A percentile compares a stretch with the other conserved stretches of the same genome.
Conservation (phyloP, 2,797 vertebrate species). For the Halcyon smyrnensis region DNA sequence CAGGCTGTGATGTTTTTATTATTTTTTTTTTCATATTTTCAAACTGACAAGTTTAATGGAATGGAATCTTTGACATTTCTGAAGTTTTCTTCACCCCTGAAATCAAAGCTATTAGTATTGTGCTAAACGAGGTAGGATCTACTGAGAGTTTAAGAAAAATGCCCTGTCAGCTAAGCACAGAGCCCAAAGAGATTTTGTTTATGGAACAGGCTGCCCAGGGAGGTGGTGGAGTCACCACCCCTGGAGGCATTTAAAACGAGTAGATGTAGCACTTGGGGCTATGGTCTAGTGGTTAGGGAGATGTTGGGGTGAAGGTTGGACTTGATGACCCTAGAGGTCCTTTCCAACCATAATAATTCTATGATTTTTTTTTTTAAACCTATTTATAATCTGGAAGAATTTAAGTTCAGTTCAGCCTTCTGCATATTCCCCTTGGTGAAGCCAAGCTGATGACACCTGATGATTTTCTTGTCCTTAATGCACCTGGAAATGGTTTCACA, state of each 20-base stretch:
- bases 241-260: too few species aligned
- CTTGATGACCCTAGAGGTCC: too few species aligned
- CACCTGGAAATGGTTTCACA: background rate
- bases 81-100: background rate
- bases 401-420: background rate
- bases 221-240: too few species aligned
- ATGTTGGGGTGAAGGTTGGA: too few species aligned
- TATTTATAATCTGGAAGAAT: background rate
- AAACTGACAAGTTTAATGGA: slow-evolving; percentile 5
- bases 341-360: too few species aligned
- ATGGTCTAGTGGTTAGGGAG: too few species aligned
- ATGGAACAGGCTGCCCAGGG: too few species aligned
- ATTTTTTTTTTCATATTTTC: background rate
- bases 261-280: too few species aligned
- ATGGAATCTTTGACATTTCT: slow-evolving; percentile 20
- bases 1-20: background rate
- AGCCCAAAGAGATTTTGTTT: background rate
- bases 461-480: background rate
- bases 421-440: background rate
- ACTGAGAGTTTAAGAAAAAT: background rate
- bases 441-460: background rate
- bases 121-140: background rate
- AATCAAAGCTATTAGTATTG: background rate
- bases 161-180: background rate
- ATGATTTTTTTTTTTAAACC: background rate